A percentile compares a stretch with the other conserved stretches of the same genome.
These are phyloP conservation scores for Eulemur mongoz DNA, from an alignment of 2,797 vertebrate genomes.

Conservation along the genomic window DNA sequence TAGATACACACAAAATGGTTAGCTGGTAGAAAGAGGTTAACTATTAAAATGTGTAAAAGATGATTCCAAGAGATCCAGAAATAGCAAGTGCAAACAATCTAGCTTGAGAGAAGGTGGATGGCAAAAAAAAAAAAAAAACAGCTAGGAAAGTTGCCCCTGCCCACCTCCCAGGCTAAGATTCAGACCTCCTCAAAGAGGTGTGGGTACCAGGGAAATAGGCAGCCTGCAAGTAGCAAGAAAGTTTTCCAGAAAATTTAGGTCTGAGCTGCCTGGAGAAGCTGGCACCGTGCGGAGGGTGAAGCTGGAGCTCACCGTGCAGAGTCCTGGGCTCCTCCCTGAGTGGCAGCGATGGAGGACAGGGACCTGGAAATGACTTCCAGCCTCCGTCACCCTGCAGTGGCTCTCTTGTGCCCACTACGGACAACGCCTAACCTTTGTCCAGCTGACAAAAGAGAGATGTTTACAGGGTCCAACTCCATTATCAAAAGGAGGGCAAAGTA, in stretches of 20 bases:
- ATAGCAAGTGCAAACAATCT: neutral
- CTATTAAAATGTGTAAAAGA: neutral
- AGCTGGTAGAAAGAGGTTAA: neutral
- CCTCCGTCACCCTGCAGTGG: neutral
- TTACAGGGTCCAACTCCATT: neutral
- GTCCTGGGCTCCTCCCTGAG: neutral
- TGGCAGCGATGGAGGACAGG: fast-evolving
- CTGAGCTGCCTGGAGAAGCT: neutral
- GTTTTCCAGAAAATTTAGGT: neutral
- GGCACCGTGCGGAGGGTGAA: neutral
- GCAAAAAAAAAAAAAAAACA: neutral
- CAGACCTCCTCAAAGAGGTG: neutral
- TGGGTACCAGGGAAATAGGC: neutral
- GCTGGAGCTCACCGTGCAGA: neutral
- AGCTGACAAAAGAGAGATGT: neutral
- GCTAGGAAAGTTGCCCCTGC: neutral
- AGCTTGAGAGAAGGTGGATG: neutral
- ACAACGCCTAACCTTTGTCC: neutral
- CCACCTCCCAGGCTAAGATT: neutral
- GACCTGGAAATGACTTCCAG: neutral
- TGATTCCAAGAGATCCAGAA: neutral
- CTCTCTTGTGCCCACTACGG: neutral
- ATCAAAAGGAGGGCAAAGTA: neutral
- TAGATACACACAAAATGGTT: neutral
- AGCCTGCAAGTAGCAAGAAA: too few species aligned